A percentile compares a stretch with the other conserved stretches of the same genome.
Conservation (phyloP, 2,888 invertebrate species). For the Catocala nupta region DNA sequence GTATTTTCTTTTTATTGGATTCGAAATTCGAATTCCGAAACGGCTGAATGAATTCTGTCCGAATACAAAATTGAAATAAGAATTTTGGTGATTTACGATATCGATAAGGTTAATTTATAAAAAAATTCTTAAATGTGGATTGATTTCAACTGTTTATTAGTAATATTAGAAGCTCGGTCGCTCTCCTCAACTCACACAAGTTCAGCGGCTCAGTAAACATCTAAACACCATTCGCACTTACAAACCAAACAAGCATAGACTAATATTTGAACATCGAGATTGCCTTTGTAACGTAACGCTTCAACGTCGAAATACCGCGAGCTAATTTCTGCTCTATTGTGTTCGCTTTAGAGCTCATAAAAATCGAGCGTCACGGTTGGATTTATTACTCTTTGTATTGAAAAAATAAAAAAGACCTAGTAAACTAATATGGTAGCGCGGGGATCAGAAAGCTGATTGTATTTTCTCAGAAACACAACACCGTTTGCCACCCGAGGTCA, state of each 20-base stretch:
- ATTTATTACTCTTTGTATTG: slow-evolving; percentile 59
- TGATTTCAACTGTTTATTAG: slow-evolving; percentile 80
- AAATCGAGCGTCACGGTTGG: slow-evolving; percentile 35
- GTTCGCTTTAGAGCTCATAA: slow-evolving; percentile 61
- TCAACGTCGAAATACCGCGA: slow-evolving; percentile 56
- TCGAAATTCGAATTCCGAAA: slow-evolving; percentile 68
- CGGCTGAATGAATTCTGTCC: slow-evolving; percentile 70
- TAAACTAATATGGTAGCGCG: slow-evolving; percentile 79
- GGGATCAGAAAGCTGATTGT: slow-evolving; percentile 76
- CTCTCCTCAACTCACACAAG: slow-evolving; percentile 72
- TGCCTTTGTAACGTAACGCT: slow-evolving; percentile 72
- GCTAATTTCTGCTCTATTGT: slow-evolving; percentile 68
- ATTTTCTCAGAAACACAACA: slow-evolving; percentile 77
- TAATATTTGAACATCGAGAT: slow-evolving; percentile 83
- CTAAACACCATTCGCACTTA: slow-evolving; percentile 87
- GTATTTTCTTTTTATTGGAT: slow-evolving; percentile 73
- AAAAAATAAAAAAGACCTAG: slow-evolving; percentile 67
- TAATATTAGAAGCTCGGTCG: slow-evolving; percentile 70
- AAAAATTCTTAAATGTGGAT: slow-evolving; percentile 62
- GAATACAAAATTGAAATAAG: slow-evolving; percentile 60
- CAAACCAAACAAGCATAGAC: slow-evolving; percentile 83
- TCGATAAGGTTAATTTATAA: slow-evolving; percentile 43
- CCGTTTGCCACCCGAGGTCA: slow-evolving; percentile 55
- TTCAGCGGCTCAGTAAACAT: slow-evolving; percentile 83
- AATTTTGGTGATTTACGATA: slow-evolving; percentile 48